Evolutionary conservation across 2,113 vertebrate species (phyloP).

Genomic region (Agelaius tricolor): DNA sequence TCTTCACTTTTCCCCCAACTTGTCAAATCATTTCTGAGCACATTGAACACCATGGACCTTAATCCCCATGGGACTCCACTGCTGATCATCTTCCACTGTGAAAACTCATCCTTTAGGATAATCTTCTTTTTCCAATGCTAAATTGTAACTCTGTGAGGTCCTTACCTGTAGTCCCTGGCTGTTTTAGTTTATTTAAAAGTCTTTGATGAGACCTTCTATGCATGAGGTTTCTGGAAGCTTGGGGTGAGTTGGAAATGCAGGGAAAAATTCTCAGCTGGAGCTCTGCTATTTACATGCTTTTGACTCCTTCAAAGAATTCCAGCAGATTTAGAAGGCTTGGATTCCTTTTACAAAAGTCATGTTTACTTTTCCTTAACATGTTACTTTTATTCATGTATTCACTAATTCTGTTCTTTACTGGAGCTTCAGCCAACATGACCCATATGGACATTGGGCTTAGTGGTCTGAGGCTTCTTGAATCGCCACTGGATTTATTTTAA

Average conservation of each 20-base stretch:
- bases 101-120: slow-evolving; percentile 1
- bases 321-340: slow-evolving; percentile 14
- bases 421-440: background rate
- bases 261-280: slow-evolving; percentile 37
- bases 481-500: background rate
- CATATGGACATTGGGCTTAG: background rate
- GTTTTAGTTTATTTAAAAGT: slow-evolving; percentile 11
- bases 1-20: background rate
- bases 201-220: slow-evolving; percentile 3
- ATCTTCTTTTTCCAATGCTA: background rate
- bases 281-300: slow-evolving; percentile 28
- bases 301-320: slow-evolving; percentile 46
- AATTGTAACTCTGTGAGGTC: background rate
- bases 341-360: slow-evolving; percentile 21
- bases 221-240: slow-evolving; percentile 39
- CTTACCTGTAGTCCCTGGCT: background rate
- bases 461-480: background rate
- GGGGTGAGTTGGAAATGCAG: slow-evolving; percentile 11
- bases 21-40: background rate
- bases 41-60: background rate
- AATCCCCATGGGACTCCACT: background rate
- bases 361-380: slow-evolving; percentile 25
- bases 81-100: background rate
- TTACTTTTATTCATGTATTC: slow-evolving; percentile 30
- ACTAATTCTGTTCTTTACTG: background rate